These are phyloP conservation scores for Adoxophyes honmai DNA, from an alignment of 1,140 invertebrate species.

Conservation along the genomic window DNA sequence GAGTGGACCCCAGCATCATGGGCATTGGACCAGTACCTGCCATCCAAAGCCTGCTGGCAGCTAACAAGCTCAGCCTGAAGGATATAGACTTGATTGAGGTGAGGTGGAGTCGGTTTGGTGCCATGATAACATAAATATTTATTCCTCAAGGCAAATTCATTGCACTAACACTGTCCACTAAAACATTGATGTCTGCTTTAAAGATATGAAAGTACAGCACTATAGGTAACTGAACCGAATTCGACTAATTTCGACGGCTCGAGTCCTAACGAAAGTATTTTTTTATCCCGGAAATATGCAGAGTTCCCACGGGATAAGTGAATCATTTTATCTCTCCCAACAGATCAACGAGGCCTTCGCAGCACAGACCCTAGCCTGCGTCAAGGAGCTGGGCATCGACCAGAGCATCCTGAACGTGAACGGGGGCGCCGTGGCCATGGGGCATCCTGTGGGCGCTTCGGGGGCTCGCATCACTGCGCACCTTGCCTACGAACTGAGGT, in stretches of 20 bases:
- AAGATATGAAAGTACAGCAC: too few species aligned
- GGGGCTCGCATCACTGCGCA: slow-evolving; percentile 96
- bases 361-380: slow-evolving; percentile 92
- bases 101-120: too few species aligned
- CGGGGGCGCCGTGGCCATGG: slow-evolving; percentile 97
- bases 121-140: too few species aligned
- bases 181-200: too few species aligned
- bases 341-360: slow-evolving; percentile 99
- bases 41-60: slow-evolving; percentile 88
- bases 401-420: slow-evolving; percentile 94
- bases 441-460: slow-evolving; percentile 96
- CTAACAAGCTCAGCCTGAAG: slow-evolving; percentile 85
- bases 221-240: too few species aligned
- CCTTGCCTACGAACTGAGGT: slow-evolving; percentile 95
- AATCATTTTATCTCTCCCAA: too few species aligned
- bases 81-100: slow-evolving; percentile 96
- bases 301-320: too few species aligned
- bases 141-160: too few species aligned
- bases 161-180: too few species aligned
- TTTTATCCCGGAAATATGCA: too few species aligned
- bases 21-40: slow-evolving; percentile 96
- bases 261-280: too few species aligned
- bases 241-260: too few species aligned
- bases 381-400: slow-evolving; percentile 89
- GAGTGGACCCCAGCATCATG: slow-evolving; percentile 92